Percentiles rank a stretch among this genome's conserved stretches.
These are phyloP conservation scores for Saxidomus purpurata DNA, from an alignment of 1,140 invertebrate genomes.

Conservation along the genomic window DNA sequence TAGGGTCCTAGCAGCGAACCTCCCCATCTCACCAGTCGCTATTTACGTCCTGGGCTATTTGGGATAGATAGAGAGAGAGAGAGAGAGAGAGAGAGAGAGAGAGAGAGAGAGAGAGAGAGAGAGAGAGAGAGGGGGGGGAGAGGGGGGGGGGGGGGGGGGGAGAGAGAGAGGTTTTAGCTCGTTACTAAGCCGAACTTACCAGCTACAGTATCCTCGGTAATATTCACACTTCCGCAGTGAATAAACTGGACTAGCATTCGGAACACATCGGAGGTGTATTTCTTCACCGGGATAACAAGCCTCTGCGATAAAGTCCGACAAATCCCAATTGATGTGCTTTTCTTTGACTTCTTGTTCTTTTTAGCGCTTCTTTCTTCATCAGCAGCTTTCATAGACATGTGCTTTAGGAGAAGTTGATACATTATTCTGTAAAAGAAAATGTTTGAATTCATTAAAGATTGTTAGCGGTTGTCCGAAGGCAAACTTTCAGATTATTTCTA, in stretches of 20 bases:
- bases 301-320: slow-evolving; percentile 11
- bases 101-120: too few relatives aligned
- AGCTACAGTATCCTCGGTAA: slow-evolving; percentile 42
- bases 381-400: not conserved
- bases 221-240: slow-evolving; percentile 53
- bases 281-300: slow-evolving; percentile 43
- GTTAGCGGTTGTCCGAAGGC: too few relatives aligned
- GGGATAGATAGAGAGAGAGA: too few relatives aligned
- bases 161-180: too few relatives aligned
- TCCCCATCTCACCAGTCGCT: too few relatives aligned
- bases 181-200: not conserved
- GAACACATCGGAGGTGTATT: slow-evolving; percentile 43
- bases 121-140: too few relatives aligned
- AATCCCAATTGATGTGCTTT: not conserved
- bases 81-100: too few relatives aligned
- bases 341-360: not conserved
- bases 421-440: slow-evolving; percentile 65
- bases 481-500: too few relatives aligned
- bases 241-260: slow-evolving; percentile 49
- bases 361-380: not conserved
- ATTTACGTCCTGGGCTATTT: too few relatives aligned
- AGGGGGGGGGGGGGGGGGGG: too few relatives aligned
- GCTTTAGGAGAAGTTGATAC: slow-evolving; percentile 69
- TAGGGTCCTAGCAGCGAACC: too few relatives aligned
- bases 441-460: not conserved